Evolutionary conservation across 2,113 vertebrate species (phyloP), one percentile per base, ranked within the genome.

Genomic region (Channa maculata): DNA sequence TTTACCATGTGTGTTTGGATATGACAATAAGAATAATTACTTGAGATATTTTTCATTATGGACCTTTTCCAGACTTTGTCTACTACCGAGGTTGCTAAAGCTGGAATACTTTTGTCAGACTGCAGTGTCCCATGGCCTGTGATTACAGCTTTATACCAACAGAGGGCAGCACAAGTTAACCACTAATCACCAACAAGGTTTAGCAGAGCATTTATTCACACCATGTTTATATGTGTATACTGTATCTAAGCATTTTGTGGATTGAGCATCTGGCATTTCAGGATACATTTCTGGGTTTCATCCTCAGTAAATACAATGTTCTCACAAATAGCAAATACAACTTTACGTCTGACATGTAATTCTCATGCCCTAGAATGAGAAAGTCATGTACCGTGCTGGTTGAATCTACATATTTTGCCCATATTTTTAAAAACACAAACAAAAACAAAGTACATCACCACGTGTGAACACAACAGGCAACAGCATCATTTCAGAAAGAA

Each of bases 151-250:
- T 0, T 36, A 1, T 3, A 59, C 84, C 89, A 85, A 6, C 53
- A 90, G 89, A 80, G 79, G 82, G 86, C 77, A 85, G 89, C 75
- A 85, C 3, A 77, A 15, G 4, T 52, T 71, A 55, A 85, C 8
- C 1, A 33, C 65, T 1, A n/a, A 44, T 64, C 41, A 46, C 48
- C 34, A 49, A 3, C 15, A 2, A 24, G 24, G 24, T 24, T 24
- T 24, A 24, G 24, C 24, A 24, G 24, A 24, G 24, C 24, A 24
- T 24, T 24, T 24, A 24, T 57, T 52, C 1, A 8, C 4, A 43
- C 14, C 33, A 0, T 48, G 2, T 57, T 4, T 7, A 41, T n/a
- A 5, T 51, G 6, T 59, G 43, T 52, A 7, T 24, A 24, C 24
- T 24, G 24, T 24, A 24, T 24, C 24, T 24, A 24, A 24, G 24